Evolutionary conservation across 2,113 vertebrate genomes (phyloP), one percentile per base, ranked within the genome.

Genomic region (Festucalex cinctus): DNA sequence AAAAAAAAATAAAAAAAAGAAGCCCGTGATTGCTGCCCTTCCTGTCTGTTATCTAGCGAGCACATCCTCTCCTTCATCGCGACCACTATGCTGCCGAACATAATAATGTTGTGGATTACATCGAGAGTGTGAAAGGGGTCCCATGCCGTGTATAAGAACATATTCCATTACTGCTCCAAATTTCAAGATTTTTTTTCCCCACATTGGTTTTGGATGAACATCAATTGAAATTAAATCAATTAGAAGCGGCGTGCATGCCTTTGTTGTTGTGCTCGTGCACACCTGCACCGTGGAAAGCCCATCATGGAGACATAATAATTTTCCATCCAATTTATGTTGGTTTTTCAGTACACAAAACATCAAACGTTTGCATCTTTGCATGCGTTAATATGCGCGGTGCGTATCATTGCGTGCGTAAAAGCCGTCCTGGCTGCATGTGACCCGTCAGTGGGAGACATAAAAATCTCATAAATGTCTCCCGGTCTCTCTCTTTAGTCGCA

Each of bases 41-140:
- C 93, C 95, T 96, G 95, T 95, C 95, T 97, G 94, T 98, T 96
- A 98, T 95, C 95, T 93, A 93, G 93, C 93, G 92, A 94, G 93
- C 93, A 97, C 98, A 96, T 95, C 94, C 94, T 95, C 94, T 94
- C 93, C 90, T 93, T 92, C 92, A 93, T 94, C 93, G 94, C 93
- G 94, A 97, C 94, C 94, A 92, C 95, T 93, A 91, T 92, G 95
- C 96, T 96, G 95, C 95, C 95, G 96, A 93, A 95, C 93, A 94
- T 98, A 95, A 98, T 98, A 96, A 96, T 89, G 94, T 94, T 92
- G 95, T 91, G 89, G 89, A 91, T 91, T 91, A 90, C 91, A 90
- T 93, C 86, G 81, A 91, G 82, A 89, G 88, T 74, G 75, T 32
- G 60, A 26, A n/a, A 19, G 13, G 16, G n/a, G 65, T 63, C 63